A percentile compares a stretch with the other conserved stretches of the same genome.
phyloP scores from a whole-genome alignment of 1,140 invertebrate species.

The Aphaenogaster floridana region DNA sequence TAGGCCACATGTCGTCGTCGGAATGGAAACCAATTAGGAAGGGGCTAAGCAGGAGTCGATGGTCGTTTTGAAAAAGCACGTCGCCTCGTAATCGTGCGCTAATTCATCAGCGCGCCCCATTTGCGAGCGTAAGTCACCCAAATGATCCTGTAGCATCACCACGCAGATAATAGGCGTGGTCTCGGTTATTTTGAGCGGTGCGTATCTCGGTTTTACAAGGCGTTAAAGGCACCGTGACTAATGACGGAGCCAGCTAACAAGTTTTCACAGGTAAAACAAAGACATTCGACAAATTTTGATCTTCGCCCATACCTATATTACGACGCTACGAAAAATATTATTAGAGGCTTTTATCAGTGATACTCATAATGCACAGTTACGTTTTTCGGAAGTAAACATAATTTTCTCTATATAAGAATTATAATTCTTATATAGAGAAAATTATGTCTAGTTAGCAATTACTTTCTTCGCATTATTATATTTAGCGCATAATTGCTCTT shows the following conservation, averaged over 20 bases:
- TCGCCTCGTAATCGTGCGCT: slow-evolving; percentile 49
- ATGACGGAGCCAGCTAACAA: slow-evolving; percentile 58
- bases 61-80: slow-evolving; percentile 40
- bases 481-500: background rate
- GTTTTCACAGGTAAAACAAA: slow-evolving; percentile 54
- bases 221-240: slow-evolving; percentile 66
- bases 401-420: background rate
- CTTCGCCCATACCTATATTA: background rate
- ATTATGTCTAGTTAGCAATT: too few relatives aligned
- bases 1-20: slow-evolving; percentile 22
- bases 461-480: slow-evolving; percentile 10
- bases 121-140: slow-evolving; percentile 55
- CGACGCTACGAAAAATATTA: background rate
- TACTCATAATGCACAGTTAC: background rate
- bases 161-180: slow-evolving; percentile 64
- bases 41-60: slow-evolving; percentile 10
- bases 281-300: slow-evolving; percentile 26
- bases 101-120: slow-evolving; percentile 56
- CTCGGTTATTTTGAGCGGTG: slow-evolving; percentile 42
- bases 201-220: slow-evolving; percentile 68
- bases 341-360: background rate
- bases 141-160: slow-evolving; percentile 43
- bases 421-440: too few relatives aligned
- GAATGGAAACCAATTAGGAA: slow-evolving; percentile 44
- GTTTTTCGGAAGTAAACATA: background rate